A percentile compares a stretch with the other conserved stretches of the same genome.
Evolutionary conservation across 2,113 vertebrate genomes (phyloP).

Genomic region (Saccopteryx leptura): DNA sequence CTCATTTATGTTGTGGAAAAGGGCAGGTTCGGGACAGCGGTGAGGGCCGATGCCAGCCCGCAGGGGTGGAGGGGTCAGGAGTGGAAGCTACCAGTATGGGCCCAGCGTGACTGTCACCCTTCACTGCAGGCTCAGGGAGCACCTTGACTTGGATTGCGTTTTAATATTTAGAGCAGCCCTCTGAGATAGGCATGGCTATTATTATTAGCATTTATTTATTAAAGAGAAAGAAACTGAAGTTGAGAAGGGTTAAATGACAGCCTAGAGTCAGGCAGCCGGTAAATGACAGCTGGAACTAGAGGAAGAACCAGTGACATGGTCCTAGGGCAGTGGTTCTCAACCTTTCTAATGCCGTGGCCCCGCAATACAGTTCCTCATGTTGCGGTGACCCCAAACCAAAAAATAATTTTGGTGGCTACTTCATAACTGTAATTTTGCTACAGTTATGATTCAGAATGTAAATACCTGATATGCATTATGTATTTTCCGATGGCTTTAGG

Average conservation of each 20-base stretch:
- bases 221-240: neutral
- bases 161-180: neutral
- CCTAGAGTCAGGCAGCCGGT: neutral
- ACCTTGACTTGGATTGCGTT: neutral
- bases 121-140: neutral
- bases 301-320: neutral
- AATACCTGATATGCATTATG: too few relatives aligned
- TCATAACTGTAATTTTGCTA: too few relatives aligned
- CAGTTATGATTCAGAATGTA: too few relatives aligned
- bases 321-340: neutral
- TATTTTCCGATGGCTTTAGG: too few relatives aligned
- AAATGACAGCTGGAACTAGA: neutral
- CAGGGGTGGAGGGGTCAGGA: too few relatives aligned
- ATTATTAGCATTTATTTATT: neutral
- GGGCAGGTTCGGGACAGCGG: neutral
- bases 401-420: too few relatives aligned
- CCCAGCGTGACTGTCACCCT: rapidly evolving
- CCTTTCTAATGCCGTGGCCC: too few relatives aligned
- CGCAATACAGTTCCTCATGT: too few relatives aligned
- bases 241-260: neutral
- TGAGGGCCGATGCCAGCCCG: neutral
- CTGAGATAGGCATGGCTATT: neutral
- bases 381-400: too few relatives aligned
- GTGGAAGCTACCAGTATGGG: rapidly evolving
- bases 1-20: too few relatives aligned